These are phyloP conservation scores for Synaphobranchus kaupii DNA, from an alignment of 2,797 vertebrate species.

Conservation along the genomic window DNA sequence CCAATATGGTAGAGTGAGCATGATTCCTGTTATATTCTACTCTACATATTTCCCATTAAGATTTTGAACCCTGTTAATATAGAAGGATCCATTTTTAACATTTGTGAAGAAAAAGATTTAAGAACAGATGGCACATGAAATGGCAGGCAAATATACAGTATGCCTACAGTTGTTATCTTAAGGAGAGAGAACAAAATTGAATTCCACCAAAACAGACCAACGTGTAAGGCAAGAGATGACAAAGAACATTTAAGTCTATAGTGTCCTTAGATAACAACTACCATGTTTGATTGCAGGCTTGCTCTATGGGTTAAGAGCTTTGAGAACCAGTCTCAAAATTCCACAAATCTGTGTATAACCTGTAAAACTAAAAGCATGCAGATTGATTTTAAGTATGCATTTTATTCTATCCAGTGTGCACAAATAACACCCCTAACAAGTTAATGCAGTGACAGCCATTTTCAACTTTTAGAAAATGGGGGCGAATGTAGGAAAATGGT, in stretches of 20 bases:
- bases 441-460: not conserved
- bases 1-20: slow-evolving; percentile 25
- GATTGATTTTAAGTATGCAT: not conserved
- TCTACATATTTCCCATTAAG: not conserved
- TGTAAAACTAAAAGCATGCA: slow-evolving; percentile 46
- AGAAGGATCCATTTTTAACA: slow-evolving; percentile 44
- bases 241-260: slow-evolving; percentile 61
- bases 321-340: slow-evolving; percentile 23
- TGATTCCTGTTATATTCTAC: not conserved
- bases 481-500: slow-evolving; percentile 16
- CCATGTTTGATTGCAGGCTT: slow-evolving; percentile 1
- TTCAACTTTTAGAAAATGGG: slow-evolving; percentile 6
- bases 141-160: not conserved
- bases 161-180: not conserved
- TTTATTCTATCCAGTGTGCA: slow-evolving; percentile 17
- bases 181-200: not conserved
- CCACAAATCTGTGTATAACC: slow-evolving; percentile 30
- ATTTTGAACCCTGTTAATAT: slow-evolving; percentile 26
- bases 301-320: not conserved
- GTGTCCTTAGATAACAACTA: slow-evolving; percentile 27
- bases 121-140: slow-evolving; percentile 48
- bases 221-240: slow-evolving; percentile 61
- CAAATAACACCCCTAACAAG: not conserved
- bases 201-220: slow-evolving; percentile 46
- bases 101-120: slow-evolving; percentile 39